Percentiles rank a stretch among this genome's conserved stretches.
Conservation (phyloP, 2,888 invertebrate genomes). For the Rhorus exstirpatorius region DNA sequence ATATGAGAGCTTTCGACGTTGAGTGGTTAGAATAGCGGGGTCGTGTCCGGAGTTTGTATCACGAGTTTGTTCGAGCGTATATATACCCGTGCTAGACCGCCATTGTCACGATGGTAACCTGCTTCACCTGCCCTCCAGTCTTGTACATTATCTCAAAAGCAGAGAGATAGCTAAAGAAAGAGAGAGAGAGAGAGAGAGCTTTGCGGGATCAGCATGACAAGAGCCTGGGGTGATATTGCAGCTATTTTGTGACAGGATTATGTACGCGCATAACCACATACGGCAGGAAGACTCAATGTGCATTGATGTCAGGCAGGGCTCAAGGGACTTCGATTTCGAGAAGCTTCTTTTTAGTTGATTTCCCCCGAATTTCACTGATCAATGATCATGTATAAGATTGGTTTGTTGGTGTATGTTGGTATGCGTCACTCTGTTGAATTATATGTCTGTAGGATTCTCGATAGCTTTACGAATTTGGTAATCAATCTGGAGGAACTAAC, state of each 20-base stretch:
- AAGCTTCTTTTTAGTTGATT: background rate
- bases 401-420: too few species aligned
- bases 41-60: slow-evolving; percentile 50
- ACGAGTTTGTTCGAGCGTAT: slow-evolving; percentile 56
- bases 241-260: background rate
- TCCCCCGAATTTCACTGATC: background rate
- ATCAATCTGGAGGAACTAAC: too few species aligned
- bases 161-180: background rate
- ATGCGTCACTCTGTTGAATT: too few species aligned
- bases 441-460: too few species aligned
- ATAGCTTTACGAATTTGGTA: too few species aligned
- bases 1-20: slow-evolving; percentile 61
- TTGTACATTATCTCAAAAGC: slow-evolving; percentile 11
- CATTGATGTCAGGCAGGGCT: background rate
- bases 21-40: slow-evolving; percentile 58
- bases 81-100: slow-evolving; percentile 21
- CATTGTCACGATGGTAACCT: slow-evolving; percentile 46
- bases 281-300: background rate
- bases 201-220: slow-evolving; percentile 27
- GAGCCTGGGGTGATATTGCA: slow-evolving; percentile 35
- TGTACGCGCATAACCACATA: background rate
- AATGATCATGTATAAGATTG: slow-evolving; percentile 11
- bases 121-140: slow-evolving; percentile 38
- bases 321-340: background rate
- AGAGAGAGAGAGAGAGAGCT: background rate